Conservation (phyloP, 1,140 invertebrate genomes). For the Conus ventricosus region DNA sequence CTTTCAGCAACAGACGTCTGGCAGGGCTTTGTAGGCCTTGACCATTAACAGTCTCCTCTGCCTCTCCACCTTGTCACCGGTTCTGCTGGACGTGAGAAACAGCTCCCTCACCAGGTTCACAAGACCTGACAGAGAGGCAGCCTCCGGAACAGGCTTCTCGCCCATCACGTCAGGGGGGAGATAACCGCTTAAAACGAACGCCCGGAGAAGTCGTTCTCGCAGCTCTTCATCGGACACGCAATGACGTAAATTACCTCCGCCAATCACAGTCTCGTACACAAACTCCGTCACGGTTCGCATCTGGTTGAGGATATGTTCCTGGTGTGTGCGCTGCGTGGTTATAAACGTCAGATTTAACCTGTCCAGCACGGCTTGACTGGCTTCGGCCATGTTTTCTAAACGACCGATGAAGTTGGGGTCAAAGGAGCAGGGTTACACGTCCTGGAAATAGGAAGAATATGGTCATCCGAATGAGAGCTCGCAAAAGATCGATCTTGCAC, state of each 20-base stretch:
- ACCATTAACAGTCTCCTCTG: neutral
- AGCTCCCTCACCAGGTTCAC: slow-evolving; percentile 6
- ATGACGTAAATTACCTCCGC: neutral
- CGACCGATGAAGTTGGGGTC: slow-evolving; percentile 41
- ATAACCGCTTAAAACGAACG: slow-evolving; percentile 36
- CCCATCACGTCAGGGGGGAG: slow-evolving; percentile 4
- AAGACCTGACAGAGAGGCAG: neutral
- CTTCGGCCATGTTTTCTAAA: slow-evolving; percentile 35
- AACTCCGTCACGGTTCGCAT: slow-evolving; percentile 33
- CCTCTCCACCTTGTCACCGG: neutral
- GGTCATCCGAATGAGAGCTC: slow-evolving; percentile 26
- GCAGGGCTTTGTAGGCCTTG: slow-evolving; percentile 25
- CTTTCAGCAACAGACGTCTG: neutral
- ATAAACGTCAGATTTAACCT: slow-evolving; percentile 3
- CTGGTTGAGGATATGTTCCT: slow-evolving; percentile 9
- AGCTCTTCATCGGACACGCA: slow-evolving; percentile 28
- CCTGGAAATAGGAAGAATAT: slow-evolving; percentile 24
- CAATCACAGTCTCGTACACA: slow-evolving; percentile 19
- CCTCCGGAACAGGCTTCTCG: too few relatives aligned
- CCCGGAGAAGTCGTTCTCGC: slow-evolving; percentile 17
- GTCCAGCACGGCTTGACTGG: slow-evolving; percentile 21
- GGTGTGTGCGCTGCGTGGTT: neutral
- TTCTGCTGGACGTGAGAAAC: slow-evolving; percentile 17
- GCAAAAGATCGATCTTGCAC: neutral
- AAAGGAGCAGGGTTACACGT: slow-evolving; percentile 38